A percentile compares a stretch with the other conserved stretches of the same genome.
Evolutionary conservation across 2,113 vertebrate species (phyloP).

Genomic region (Burhinus oedicnemus): DNA sequence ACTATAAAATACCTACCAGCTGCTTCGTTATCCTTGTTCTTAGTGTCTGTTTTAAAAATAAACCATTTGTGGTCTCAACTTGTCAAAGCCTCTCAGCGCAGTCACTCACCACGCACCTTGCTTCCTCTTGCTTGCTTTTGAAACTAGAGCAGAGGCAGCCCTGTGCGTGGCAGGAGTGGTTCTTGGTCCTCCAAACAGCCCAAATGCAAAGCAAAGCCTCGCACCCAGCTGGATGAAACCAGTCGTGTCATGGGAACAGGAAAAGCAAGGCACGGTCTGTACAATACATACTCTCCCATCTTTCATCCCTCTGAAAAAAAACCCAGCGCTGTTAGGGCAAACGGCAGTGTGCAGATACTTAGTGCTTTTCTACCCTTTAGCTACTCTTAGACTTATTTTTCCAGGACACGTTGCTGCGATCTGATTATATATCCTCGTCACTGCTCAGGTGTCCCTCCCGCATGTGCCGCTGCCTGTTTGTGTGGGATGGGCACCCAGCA

Average conservation of each 20-base stretch:
- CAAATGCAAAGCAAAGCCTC: not conserved
- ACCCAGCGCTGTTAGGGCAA: not conserved
- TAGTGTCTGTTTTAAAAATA: not conserved
- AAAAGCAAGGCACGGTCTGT: not conserved
- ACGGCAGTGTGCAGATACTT: fast-evolving
- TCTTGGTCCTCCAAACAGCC: not conserved
- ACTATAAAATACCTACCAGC: not conserved
- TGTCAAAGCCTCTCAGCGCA: not conserved
- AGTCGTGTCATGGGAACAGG: not conserved
- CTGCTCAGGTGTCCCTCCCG: not conserved
- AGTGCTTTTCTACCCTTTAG: not conserved
- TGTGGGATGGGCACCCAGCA: not conserved
- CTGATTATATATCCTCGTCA: fast-evolving
- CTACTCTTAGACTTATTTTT: not conserved
- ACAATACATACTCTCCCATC: not conserved
- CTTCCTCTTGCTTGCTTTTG: fast-evolving
- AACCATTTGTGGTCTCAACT: not conserved
- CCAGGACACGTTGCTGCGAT: fast-evolving
- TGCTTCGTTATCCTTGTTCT: not conserved
- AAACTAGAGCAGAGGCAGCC: not conserved
- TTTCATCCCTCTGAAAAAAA: not conserved
- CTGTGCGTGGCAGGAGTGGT: too few relatives aligned
- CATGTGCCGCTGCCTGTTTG: not conserved
- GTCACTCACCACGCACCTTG: not conserved
- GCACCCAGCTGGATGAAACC: not conserved